A percentile compares a stretch with the other conserved stretches of the same genome.
phyloP scores from a whole-genome alignment of 1,140 invertebrate genomes.

The Macrocentrus cingulum region DNA sequence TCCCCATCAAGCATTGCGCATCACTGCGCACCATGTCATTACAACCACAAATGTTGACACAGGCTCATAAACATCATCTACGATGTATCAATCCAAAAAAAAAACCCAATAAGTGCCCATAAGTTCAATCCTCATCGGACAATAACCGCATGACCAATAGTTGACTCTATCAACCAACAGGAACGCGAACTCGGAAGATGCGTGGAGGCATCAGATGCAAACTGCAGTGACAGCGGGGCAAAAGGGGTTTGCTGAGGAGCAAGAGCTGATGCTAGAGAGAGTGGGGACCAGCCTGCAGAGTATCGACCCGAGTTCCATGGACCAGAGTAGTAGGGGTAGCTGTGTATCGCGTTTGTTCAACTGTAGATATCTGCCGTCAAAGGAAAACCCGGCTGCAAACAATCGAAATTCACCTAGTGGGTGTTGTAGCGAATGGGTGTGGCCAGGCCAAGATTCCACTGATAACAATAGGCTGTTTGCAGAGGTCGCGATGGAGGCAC shows the following conservation, averaged over 20 bases:
- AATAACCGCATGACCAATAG: no score
- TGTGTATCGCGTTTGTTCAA: no score
- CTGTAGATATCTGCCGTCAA: no score
- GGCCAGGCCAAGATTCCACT: background rate
- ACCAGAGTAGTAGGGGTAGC: no score
- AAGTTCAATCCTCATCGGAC: no score
- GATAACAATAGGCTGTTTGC: slow-evolving; percentile 25
- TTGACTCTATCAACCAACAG: no score
- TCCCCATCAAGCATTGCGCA: background rate
- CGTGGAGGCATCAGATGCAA: no score
- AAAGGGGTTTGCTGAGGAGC: background rate
- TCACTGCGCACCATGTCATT: slow-evolving; percentile 21
- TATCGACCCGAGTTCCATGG: slow-evolving; percentile 48
- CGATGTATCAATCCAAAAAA: no score
- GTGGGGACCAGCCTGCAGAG: slow-evolving; percentile 45
- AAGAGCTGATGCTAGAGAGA: slow-evolving; percentile 25
- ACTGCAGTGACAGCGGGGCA: background rate
- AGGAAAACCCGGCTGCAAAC: no score
- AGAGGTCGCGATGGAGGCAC: slow-evolving; percentile 21
- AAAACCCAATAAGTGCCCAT: no score
- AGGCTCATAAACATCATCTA: background rate
- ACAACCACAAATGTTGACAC: slow-evolving; percentile 27
- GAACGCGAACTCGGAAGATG: no score
- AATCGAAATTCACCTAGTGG: no score
- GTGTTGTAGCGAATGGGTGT: background rate